Percentiles rank a stretch among this genome's conserved stretches.
phyloP scores from a whole-genome alignment of 2,888 invertebrate genomes.

The Mantis religiosa region DNA sequence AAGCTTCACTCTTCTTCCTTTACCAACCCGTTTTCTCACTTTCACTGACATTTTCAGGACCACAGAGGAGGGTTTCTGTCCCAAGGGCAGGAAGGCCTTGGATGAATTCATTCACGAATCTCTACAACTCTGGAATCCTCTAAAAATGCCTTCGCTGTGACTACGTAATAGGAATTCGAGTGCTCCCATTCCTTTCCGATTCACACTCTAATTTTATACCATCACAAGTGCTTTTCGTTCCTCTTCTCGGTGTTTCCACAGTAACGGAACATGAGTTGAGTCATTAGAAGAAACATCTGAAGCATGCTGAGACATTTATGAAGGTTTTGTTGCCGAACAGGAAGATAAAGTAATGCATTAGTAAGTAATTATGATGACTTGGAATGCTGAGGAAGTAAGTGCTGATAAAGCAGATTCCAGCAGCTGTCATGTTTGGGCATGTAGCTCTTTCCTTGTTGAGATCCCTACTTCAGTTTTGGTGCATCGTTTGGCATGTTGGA shows the following conservation, averaged over 20 bases:
- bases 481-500: too few relatives aligned
- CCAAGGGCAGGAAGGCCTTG: background rate
- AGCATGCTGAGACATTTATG: background rate
- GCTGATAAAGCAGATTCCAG: too few relatives aligned
- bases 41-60: background rate
- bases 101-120: background rate
- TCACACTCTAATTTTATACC: background rate
- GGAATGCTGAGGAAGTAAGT: background rate
- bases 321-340: background rate
- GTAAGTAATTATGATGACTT: background rate
- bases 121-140: background rate
- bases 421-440: background rate
- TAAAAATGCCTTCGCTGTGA: background rate
- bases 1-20: background rate
- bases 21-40: background rate
- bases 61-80: background rate
- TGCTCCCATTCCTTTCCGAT: background rate
- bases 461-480: too few relatives aligned
- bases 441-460: background rate
- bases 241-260: background rate
- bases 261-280: background rate
- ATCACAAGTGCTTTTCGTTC: background rate
- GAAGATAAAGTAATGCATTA: background rate
- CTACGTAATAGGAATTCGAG: background rate
- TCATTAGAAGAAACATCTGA: background rate